Percentiles rank a stretch among this genome's conserved stretches.
Conservation (phyloP, 2,888 invertebrate genomes). For the Cyclophora punctaria region DNA sequence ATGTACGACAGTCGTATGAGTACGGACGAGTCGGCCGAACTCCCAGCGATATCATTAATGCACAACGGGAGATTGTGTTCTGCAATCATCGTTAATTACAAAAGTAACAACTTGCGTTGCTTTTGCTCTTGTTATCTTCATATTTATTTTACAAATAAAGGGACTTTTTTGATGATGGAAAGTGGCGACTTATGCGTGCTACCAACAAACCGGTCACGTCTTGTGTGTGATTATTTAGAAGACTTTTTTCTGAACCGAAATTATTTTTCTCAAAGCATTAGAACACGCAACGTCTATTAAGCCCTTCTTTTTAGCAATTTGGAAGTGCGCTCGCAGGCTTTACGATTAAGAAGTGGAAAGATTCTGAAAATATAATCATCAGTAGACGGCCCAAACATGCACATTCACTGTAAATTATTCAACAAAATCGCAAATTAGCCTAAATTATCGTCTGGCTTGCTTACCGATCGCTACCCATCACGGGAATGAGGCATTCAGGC, state of each 20-base stretch:
- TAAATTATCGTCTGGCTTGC: slow-evolving; percentile 62
- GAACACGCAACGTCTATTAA: slow-evolving; percentile 9
- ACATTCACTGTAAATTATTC: slow-evolving; percentile 58
- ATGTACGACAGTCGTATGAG: slow-evolving; percentile 21
- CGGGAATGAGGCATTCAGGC: slow-evolving; percentile 44
- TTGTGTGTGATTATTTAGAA: too few species aligned
- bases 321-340: slow-evolving; percentile 34
- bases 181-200: too few species aligned
- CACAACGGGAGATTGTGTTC: slow-evolving; percentile 32
- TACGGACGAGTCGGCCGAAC: slow-evolving; percentile 22
- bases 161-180: too few species aligned
- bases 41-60: slow-evolving; percentile 39
- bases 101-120: slow-evolving; percentile 20
- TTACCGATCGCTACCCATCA: slow-evolving; percentile 51
- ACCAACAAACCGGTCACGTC: too few species aligned
- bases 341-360: slow-evolving; percentile 13
- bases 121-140: slow-evolving; percentile 3
- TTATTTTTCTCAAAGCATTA: not conserved
- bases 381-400: slow-evolving; percentile 55
- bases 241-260: too few species aligned
- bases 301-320: slow-evolving; percentile 14
- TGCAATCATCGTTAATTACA: slow-evolving; percentile 34
- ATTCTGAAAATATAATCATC: slow-evolving; percentile 51
- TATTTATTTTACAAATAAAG: too few species aligned
- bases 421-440: slow-evolving; percentile 64